A percentile compares a stretch with the other conserved stretches of the same genome.
Conservation (phyloP, 2,888 invertebrate species). For the Sesia apiformis region DNA sequence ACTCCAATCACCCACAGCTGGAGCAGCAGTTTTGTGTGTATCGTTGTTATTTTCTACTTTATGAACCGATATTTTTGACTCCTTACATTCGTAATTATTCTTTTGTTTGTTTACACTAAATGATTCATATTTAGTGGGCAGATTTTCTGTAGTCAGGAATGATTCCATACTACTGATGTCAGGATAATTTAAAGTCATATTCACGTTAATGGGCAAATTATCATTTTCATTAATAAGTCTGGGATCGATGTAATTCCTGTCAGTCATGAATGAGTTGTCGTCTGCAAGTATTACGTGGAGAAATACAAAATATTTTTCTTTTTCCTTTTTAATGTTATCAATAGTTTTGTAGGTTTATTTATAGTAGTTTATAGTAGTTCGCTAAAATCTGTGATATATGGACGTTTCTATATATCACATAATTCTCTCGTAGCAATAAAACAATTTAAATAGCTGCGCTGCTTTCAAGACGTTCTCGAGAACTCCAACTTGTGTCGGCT, state of each 20-base stretch:
- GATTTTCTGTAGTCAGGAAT: slow-evolving; percentile 62
- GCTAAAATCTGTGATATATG: slow-evolving; percentile 64
- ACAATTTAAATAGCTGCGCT: too few species aligned
- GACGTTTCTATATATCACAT: slow-evolving; percentile 42
- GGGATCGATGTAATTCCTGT: slow-evolving; percentile 73
- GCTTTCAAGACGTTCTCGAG: too few species aligned
- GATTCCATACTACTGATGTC: slow-evolving; percentile 72
- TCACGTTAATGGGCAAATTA: slow-evolving; percentile 77
- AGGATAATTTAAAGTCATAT: slow-evolving; percentile 65
- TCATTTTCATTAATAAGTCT: slow-evolving; percentile 81
- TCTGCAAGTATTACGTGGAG: slow-evolving; percentile 52
- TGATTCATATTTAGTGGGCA: slow-evolving; percentile 64
- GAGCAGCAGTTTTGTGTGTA: slow-evolving; percentile 28
- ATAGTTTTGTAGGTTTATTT: slow-evolving; percentile 56
- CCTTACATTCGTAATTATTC: slow-evolving; percentile 35
- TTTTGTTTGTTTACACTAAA: slow-evolving; percentile 44
- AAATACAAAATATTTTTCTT: slow-evolving; percentile 63
- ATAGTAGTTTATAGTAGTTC: slow-evolving; percentile 54
- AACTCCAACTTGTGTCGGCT: too few species aligned
- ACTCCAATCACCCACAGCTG: slow-evolving; percentile 56
- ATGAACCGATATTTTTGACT: slow-evolving; percentile 11
- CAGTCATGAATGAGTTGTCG: slow-evolving; percentile 65
- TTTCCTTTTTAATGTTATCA: slow-evolving; percentile 59
- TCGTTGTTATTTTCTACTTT: slow-evolving; percentile 38
- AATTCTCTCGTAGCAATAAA: not conserved